Base-by-base conservation (phyloP, 1,140 invertebrate genomes). In the Calliopsis andreniformis region DNA sequence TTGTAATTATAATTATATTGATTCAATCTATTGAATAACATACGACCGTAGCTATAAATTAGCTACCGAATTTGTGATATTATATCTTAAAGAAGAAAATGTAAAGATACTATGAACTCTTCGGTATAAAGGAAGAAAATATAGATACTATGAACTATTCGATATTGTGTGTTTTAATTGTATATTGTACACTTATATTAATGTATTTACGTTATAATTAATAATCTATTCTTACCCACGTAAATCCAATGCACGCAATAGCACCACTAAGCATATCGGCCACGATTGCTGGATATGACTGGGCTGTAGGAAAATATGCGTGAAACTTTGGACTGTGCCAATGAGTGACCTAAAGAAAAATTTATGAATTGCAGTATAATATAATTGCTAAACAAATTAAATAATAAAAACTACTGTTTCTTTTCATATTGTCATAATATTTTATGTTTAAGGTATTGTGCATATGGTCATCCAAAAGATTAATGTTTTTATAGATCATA, bases 301-400 rank as follows among this genome's bases (percentile, higher is more conserved):
- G 98, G 10, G 96, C 98, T 0, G 98, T 99, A 0, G 99, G 98
- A 92, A 98, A 99, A 91, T 99, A 99, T 1, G 98, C 98, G 91
- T 99, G 97, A 92, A 99, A 99, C 87, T 97, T 95, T 5, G 98
- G 98, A 79, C 97, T 98, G 87, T 99, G 98, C 98, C 98, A 99
- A 87, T 99, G 98, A 4, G 98, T 99, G 18, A 98, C 94, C 93
- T 95, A 10, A 1, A 12, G 51, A 49, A 1, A 66, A 55, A 45
- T 43, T 25, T 42, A n/a, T 32, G 0, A n/a, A 8, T 32, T 49
- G 56, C 3, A 39, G 10, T 39, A 39, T 7, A 59, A 70, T 32
- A 35, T 39, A 8, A 35, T 25, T 6, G 2, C 14, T 5, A 6
- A 23, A 51, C 28, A 18, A n/a, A 10, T 28, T 71, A 12, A n/a